These are phyloP conservation scores for Pontoporia blainvillei DNA, from an alignment of 2,113 vertebrate species.

Conservation along the genomic window DNA sequence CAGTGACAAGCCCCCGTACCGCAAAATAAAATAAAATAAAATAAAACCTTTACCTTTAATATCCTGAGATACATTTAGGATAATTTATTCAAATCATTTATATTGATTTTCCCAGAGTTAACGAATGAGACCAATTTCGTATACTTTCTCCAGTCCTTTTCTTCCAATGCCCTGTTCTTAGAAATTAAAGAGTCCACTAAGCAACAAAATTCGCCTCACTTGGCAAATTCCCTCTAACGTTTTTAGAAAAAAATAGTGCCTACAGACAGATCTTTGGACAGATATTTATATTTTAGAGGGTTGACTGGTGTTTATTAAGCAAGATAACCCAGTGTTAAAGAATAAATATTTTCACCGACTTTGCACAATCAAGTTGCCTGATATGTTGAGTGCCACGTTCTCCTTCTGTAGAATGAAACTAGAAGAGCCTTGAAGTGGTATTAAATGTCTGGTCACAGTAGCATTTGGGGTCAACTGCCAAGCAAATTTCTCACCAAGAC, in stretches of 20 bases:
- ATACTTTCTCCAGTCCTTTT: background rate
- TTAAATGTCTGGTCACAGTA: background rate
- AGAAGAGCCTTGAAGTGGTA: background rate
- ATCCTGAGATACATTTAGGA: background rate
- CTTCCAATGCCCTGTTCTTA: background rate
- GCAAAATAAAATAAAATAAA: too few species aligned
- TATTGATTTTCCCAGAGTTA: background rate
- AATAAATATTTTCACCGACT: slow-evolving; percentile 54
- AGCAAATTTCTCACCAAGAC: slow-evolving; percentile 35
- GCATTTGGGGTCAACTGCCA: background rate
- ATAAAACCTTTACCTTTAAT: background rate
- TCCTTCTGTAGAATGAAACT: background rate
- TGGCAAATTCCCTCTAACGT: slow-evolving; percentile 41
- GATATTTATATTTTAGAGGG: background rate
- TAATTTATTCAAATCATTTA: background rate
- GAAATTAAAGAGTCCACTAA: background rate
- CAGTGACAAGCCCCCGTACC: too few species aligned
- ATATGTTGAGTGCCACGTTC: slow-evolving; percentile 52
- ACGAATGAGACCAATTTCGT: background rate
- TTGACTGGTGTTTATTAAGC: slow-evolving; percentile 63
- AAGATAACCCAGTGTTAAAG: slow-evolving; percentile 52
- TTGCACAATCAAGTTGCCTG: slow-evolving; percentile 59
- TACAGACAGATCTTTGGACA: slow-evolving; percentile 54
- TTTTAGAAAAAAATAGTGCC: slow-evolving; percentile 55
- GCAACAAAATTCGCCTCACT: slow-evolving; percentile 22